Conservation (phyloP, 2,888 invertebrate genomes). For the Drosophila tripunctata region DNA sequence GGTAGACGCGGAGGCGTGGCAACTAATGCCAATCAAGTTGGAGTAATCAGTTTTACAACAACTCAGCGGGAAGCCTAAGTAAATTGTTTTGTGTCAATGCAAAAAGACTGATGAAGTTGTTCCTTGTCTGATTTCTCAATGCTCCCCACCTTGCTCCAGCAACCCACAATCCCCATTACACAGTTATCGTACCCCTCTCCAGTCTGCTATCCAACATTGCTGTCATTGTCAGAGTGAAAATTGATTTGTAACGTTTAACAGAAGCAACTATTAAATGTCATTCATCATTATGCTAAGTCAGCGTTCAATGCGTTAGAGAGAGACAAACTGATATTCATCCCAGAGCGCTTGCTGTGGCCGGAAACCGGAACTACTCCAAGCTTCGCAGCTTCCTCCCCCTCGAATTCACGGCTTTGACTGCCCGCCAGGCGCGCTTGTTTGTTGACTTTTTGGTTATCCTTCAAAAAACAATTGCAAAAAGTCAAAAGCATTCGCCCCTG, state of each 20-base stretch:
- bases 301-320: slow-evolving; percentile 1
- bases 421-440: slow-evolving; percentile 9
- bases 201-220: background rate
- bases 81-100: slow-evolving; percentile 77
- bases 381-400: slow-evolving; percentile 6
- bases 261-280: slow-evolving; percentile 72
- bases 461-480: slow-evolving; percentile 57
- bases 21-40: slow-evolving; percentile 75
- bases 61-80: slow-evolving; percentile 40
- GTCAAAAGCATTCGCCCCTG: slow-evolving; percentile 48
- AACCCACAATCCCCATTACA: background rate
- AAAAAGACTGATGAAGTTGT: slow-evolving; percentile 60
- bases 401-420: background rate
- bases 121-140: background rate
- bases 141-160: background rate
- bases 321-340: background rate
- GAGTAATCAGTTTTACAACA: slow-evolving; percentile 69
- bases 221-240: slow-evolving; percentile 71
- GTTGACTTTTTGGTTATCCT: slow-evolving; percentile 66
- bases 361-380: slow-evolving; percentile 78
- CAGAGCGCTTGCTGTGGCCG: slow-evolving; percentile 37
- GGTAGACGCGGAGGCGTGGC: background rate
- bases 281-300: slow-evolving; percentile 79
- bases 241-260: slow-evolving; percentile 79
- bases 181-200: background rate